Base-by-base conservation (phyloP, 2,888 invertebrate genomes). In the Eupithecia abbreviata region DNA sequence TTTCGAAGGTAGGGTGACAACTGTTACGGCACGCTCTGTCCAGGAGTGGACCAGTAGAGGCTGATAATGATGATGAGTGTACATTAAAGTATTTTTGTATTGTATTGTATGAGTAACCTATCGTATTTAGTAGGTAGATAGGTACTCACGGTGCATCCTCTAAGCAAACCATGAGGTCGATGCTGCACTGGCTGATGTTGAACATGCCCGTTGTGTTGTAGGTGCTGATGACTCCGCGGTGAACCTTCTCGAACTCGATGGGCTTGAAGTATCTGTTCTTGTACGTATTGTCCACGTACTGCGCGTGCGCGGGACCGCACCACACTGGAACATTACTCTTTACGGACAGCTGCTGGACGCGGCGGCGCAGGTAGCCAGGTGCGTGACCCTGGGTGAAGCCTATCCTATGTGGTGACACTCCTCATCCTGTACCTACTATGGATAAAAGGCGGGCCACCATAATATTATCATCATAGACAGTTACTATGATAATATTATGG, bases 91-190 rank as follows among this genome's bases (percentile, higher is more conserved):
- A n/a, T n/a, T n/a, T n/a, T n/a, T n/a, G n/a, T n/a, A n/a, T n/a
- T n/a, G n/a, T n/a, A n/a, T 30, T 30, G 30, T 30, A 30, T 30
- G 30, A 30, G 30, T 30, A 30, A 30, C 30, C 1, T 30, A 30
- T 30, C 30, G 1, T 30, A 30, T 30, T 30, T 30, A 1, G 30
- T 30, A 62, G 3, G 10, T 30, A 41, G 13, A 10, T 4, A 42
- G 1, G 67, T n/a, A 43, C 80, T 77, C 58, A 87, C 87, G 80
- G 84, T 45, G 84, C 75, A 42, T 81, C 70, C 75, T 88, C 88
- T 82, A 82, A 85, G 81, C 89, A 89, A 72, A 82, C 85, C 74
- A 88, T 72, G 30, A 87, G 77, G 41, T 86, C 83, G 13, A 69
- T 66, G 62, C 84, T 41, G 82, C 89, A 89, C 45, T 71, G 10